These are phyloP conservation scores for Hydractinia symbiolongicarpus DNA, from an alignment of 30 jellyfish, hydroid and myxozoan genomes.

Conservation along the genomic window DNA sequence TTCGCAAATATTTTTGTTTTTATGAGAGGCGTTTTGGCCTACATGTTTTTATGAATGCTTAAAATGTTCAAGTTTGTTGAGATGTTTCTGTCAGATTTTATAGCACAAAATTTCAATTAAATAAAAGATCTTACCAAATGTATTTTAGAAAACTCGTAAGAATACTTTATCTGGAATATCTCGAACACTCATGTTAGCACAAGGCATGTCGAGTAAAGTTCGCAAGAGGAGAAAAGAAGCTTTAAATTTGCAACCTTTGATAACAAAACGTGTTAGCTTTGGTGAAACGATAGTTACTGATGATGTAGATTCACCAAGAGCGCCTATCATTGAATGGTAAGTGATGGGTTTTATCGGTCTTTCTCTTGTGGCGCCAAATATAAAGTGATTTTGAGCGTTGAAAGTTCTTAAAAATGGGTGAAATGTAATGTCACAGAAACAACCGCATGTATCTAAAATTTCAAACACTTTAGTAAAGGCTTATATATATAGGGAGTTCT, in stretches of 20 bases:
- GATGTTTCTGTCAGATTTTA: no score
- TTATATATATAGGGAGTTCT: no score
- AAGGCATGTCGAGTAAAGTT: constrained; percentile 11
- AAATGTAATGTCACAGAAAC: no score
- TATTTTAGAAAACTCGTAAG: not conserved
- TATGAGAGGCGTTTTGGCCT: no score
- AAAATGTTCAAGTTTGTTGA: no score
- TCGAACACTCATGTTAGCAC: constrained; percentile 19
- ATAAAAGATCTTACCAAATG: not conserved
- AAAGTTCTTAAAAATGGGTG: no score
- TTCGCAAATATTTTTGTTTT: no score
- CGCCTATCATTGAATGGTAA: not conserved
- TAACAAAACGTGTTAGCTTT: constrained; percentile 28
- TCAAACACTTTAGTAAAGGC: no score
- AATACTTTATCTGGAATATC: constrained; percentile 11
- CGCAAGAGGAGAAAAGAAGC: not conserved
- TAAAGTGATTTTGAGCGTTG: no score
- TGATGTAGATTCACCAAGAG: not conserved
- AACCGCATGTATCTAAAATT: no score
- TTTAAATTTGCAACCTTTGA: not conserved
- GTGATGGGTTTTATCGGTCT: not conserved
- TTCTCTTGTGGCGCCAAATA: not conserved
- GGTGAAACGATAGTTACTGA: constrained; percentile 7
- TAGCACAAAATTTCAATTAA: not conserved
- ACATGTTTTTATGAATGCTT: no score